Base-by-base conservation (phyloP, 1,140 invertebrate genomes). In the Anastatus disparis region DNA sequence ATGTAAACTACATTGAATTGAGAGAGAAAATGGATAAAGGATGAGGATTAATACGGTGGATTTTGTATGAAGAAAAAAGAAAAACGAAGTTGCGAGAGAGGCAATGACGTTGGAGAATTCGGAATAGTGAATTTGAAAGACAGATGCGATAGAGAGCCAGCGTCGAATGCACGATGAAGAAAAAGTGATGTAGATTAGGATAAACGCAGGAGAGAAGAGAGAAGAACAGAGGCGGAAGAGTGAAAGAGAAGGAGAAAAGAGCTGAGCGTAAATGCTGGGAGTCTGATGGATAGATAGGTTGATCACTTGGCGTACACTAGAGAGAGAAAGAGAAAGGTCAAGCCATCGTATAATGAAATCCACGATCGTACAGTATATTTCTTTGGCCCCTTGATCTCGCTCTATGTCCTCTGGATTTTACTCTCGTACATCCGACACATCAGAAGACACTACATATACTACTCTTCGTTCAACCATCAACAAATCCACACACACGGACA, bases 271-370 rank as follows among this genome's bases (percentile, higher is more conserved):
- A 10, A 4, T 35, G 31, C 31, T 10, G 31, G 31, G 31, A 10
- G 31, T 35, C 31, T 6, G 31, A 4, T 6, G 31, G n/a, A n/a
- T n/a, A n/a, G n/a, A n/a, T n/a, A n/a, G n/a, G n/a, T n/a, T n/a
- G n/a, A n/a, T n/a, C n/a, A n/a, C n/a, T n/a, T 35, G 10, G 31
- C 31, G 31, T n/a, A n/a, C n/a, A n/a, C n/a, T n/a, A n/a, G 10
- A 55, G 13, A 35, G n/a, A 35, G 10, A 35, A 22, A 12, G 17
- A 55, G 22, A 55, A 35, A 0, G 17, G 29, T 55, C 26, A 29
- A n/a, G n/a, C 26, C 29, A 22, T 38, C 10, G 35, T 42, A 58
- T 40, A 58, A 58, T 42, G n/a, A 35, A 58, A 56, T 56, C 53
- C 53, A 31, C 9, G 27, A 29, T 29, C 15, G 7, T 35, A 1